A percentile compares a stretch with the other conserved stretches of the same genome.
phyloP scores from a whole-genome alignment of 2,797 vertebrate species.

The Argya squamiceps region DNA sequence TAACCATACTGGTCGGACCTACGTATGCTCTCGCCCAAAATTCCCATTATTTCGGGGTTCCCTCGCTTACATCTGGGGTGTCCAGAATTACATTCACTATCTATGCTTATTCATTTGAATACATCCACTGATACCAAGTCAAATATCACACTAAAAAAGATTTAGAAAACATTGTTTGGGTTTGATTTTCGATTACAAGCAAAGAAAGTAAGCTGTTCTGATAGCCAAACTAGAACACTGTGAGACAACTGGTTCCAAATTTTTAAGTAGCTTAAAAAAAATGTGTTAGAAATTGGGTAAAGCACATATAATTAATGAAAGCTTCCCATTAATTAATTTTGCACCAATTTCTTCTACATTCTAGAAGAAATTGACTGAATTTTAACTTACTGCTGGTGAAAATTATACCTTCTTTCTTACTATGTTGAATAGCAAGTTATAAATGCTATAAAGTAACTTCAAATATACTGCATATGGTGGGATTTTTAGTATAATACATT shows the following conservation, averaged over 20 bases:
- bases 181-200: background rate
- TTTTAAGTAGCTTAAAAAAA: background rate
- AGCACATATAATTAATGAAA: background rate
- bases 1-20: too few relatives aligned
- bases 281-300: background rate
- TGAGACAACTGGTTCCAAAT: background rate
- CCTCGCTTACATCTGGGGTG: too few relatives aligned
- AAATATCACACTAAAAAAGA: background rate
- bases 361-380: background rate
- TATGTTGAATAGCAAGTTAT: background rate
- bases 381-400: constrained; percentile 21
- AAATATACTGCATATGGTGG: background rate
- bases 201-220: background rate
- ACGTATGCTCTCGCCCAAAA: too few relatives aligned
- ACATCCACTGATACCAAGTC: background rate
- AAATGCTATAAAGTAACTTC: background rate
- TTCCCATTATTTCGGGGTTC: too few relatives aligned
- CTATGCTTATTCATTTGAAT: background rate
- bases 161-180: background rate
- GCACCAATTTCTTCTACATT: background rate
- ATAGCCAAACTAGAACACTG: background rate
- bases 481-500: background rate
- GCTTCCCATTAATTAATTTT: background rate
- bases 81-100: background rate
- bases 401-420: background rate